phyloP scores from a whole-genome alignment of 2,888 invertebrate genomes.

The Lathronympha strigana region DNA sequence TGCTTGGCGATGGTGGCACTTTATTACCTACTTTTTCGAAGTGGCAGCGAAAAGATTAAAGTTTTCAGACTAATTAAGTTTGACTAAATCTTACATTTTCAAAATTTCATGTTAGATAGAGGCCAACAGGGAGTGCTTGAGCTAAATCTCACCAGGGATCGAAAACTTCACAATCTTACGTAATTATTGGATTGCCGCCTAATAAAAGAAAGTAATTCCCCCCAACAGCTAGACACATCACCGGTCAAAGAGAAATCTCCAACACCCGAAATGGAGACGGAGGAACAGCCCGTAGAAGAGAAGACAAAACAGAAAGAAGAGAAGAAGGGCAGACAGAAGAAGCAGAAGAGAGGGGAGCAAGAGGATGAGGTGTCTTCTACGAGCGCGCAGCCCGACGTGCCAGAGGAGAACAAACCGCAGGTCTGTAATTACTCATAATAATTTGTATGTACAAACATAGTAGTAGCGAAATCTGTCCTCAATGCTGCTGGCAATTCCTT shows the following conservation, averaged over 20 bases:
- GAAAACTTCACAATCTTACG: no score
- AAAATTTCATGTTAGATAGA: no score
- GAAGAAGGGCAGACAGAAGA: slow-evolving; percentile 51
- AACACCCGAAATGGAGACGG: slow-evolving; percentile 61
- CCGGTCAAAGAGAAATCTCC: slow-evolving; percentile 63
- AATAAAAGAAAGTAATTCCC: neutral
- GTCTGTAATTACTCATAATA: slow-evolving; percentile 45
- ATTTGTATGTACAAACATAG: no score
- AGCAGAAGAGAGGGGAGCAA: slow-evolving; percentile 64
- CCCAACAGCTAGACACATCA: slow-evolving; percentile 61
- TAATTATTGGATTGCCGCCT: neutral
- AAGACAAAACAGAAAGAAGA: slow-evolving; percentile 45
- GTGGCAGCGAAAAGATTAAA: no score
- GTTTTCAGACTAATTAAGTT: no score
- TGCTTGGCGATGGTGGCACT: no score
- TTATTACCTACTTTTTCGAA: no score
- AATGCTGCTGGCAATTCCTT: no score
- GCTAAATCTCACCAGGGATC: no score
- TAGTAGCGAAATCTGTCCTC: no score
- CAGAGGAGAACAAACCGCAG: slow-evolving; percentile 58
- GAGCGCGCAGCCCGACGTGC: slow-evolving; percentile 55
- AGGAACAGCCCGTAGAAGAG: slow-evolving; percentile 55
- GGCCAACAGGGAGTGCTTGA: no score
- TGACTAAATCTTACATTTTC: no score
- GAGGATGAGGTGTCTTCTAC: slow-evolving; percentile 75